Base-by-base conservation (phyloP, 2,888 invertebrate species). In the Crioceris asparagi region DNA sequence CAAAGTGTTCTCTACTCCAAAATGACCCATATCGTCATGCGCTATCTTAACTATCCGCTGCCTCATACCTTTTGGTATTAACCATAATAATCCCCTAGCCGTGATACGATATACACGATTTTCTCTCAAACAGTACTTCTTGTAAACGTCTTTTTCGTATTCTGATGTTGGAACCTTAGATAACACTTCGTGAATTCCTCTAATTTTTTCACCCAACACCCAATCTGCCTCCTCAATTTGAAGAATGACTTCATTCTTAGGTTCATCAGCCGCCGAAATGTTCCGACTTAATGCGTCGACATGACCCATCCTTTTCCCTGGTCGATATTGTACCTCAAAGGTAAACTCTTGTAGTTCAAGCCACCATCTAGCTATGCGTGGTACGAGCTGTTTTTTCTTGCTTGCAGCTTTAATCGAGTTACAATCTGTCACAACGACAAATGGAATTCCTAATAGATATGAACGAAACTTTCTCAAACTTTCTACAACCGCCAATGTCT, bases 1-100 rank as follows among this genome's bases (percentile, higher is more conserved):
- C 1, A 59, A 16, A 1, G 58, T 61, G 33, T 57, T 60, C 3
- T 57, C 54, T 2, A 54, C 30, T 3, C 53, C 59, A 39, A 62
- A 55, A 41, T 66, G 60, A 10, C 61, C 61, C 11, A 55, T 43
- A 15, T 61, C 59, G 33, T 64, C 61, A 36, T 64, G 63, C 32
- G 56, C 55, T 32, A 50, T 44, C 32, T 34, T 35, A 3, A 45
- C 34, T 7, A 46, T 37, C 14, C 30, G 36, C n/a, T 50, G 49
- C 11, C 56, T 52, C 17, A 60, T 48, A 39, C 54, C 51, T 45
- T 46, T 44, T 2, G 60, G 58, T 8, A 59, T 58, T 2, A 56
- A 52, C 52, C 56, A 58, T 31, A 46, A 36, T 37, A 45, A 16
- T 32, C 34, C 41, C 32, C 39, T 26, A n/a, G 34, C 42, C 10